Conservation (phyloP, 2,888 invertebrate species). For the Erebia palarica region DNA sequence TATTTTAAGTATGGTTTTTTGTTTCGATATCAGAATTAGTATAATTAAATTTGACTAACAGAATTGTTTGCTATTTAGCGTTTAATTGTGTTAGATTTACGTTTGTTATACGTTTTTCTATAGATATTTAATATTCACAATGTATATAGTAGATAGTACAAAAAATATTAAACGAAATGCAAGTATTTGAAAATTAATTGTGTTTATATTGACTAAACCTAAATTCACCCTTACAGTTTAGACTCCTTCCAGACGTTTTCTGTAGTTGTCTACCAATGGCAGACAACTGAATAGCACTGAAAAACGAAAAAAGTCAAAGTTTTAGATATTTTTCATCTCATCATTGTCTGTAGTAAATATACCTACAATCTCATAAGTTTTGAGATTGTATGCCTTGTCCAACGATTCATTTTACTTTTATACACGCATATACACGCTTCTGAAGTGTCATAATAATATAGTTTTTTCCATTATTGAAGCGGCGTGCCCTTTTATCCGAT, state of each 20-base stretch:
- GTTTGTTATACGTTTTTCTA: conserved; percentile 74
- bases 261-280: conserved; percentile 62
- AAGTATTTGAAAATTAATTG: conserved; percentile 44
- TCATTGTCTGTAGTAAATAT: too few relatives aligned
- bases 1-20: neutral
- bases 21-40: neutral
- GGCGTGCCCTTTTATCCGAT: too few relatives aligned
- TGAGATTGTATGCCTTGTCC: too few relatives aligned
- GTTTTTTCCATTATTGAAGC: too few relatives aligned
- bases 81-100: conserved; percentile 61
- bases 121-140: conserved; percentile 75
- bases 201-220: conserved; percentile 41
- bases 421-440: too few relatives aligned
- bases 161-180: conserved; percentile 76
- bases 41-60: neutral
- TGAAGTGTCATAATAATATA: too few relatives aligned
- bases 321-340: too few relatives aligned
- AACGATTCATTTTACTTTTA: too few relatives aligned
- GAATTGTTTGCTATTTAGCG: conserved; percentile 47
- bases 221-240: conserved; percentile 18
- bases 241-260: conserved; percentile 47
- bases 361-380: too few relatives aligned
- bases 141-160: conserved; percentile 82
- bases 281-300: conserved; percentile 65
- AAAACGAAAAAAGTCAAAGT: conserved; percentile 36